Evolutionary conservation across 2,797 vertebrate species (phyloP), one percentile per base, ranked within the genome.

Genomic region (Carduelis carduelis): DNA sequence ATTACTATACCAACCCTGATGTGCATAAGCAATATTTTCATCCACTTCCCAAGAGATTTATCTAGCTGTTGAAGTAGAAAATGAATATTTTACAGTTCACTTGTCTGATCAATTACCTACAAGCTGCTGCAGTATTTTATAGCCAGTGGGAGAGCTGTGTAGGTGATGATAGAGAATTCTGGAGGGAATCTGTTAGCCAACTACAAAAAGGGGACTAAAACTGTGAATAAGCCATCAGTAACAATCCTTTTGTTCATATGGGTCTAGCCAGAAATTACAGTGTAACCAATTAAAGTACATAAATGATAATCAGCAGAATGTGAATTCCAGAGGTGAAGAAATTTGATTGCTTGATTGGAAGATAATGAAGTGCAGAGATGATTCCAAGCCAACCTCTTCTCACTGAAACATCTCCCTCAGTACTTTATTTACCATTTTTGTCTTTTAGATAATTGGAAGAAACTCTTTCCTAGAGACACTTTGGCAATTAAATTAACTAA

Each of bases 1-100:
- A 98, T 98, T 98, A 97, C 98, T 97, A 98, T 94, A 96, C 98
- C 97, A 97, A 98, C 98, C 98, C 98, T 98, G 97, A 98, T 98
- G 98, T 98, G 98, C 99, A 99, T 99, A 99, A 99, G 98, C 98
- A 99, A 99, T 99, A 99, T 99, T 99, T 99, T 98, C 98, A 98
- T 99, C 98, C 98, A 98, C 98, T 98, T 99, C 99, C 98, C 98
- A 47, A 97, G 99, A 99, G 99, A 99, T 99, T 99, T 99, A 99
- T 99, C 99, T 99, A 99, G 98, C 98, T 99, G 98, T 99, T 99
- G 99, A 99, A 99, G 99, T 99, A 99, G 99, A 99, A 99, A 99
- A 99, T 99, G 98, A 99, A 99, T 99, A 99, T 99, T 99, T 99
- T 99, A 99, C 99, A 99, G 98, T 99, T 99, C 99, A 99, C 99